These are phyloP conservation scores for Cossypha polioptera DNA, from an alignment of 2,797 vertebrate species.

Conservation along the genomic window DNA sequence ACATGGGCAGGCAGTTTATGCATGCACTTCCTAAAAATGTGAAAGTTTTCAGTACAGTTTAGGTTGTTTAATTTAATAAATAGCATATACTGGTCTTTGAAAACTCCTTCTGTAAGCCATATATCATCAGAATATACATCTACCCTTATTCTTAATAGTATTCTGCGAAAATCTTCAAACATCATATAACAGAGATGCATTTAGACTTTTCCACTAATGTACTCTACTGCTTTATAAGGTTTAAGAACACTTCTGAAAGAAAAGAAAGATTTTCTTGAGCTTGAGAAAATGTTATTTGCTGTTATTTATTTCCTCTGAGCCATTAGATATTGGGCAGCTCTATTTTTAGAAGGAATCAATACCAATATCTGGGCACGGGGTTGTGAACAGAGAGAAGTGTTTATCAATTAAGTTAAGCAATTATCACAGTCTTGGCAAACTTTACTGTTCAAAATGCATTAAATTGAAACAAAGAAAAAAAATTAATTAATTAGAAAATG, in stretches of 20 bases:
- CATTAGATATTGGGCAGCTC: not conserved
- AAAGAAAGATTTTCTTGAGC: not conserved
- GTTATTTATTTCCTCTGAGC: not conserved
- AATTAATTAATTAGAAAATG: not conserved
- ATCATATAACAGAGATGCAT: not conserved
- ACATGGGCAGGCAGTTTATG: not conserved
- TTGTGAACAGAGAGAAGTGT: accelerated
- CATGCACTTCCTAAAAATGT: not conserved
- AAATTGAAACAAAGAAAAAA: not conserved
- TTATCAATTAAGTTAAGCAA: not conserved
- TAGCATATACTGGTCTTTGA: not conserved
- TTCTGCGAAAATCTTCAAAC: not conserved
- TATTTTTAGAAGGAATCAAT: not conserved
- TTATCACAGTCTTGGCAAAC: not conserved
- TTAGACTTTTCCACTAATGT: not conserved
- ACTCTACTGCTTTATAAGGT: no score
- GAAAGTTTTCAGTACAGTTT: not conserved
- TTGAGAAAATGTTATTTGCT: not conserved
- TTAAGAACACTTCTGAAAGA: not conserved
- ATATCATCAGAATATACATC: not conserved
- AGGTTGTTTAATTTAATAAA: not conserved
- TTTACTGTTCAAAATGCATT: not conserved
- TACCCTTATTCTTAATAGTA: not conserved
- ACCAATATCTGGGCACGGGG: not conserved
- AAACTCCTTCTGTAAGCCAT: not conserved